Conservation (phyloP, 1,140 invertebrate species). For the Trichonephila clavipes region DNA sequence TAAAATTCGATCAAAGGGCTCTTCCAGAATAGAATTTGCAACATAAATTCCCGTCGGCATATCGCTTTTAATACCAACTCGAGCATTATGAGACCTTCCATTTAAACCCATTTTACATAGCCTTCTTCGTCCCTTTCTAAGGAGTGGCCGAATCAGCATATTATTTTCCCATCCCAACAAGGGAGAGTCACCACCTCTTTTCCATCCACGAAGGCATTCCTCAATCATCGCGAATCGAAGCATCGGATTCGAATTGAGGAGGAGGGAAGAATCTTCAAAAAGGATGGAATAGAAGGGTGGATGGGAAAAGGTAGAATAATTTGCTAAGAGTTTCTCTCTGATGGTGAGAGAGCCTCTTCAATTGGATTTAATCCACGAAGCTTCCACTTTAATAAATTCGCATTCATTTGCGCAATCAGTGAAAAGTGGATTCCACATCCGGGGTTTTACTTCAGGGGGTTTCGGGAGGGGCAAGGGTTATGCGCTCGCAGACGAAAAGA, state of each 20-base stretch:
- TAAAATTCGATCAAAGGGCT: not conserved
- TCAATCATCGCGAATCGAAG: not conserved
- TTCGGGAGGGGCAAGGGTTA: not conserved
- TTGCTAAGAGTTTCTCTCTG: conserved; percentile 57
- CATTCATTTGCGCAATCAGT: conserved; percentile 70
- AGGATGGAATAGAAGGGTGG: not conserved
- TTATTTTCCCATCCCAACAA: conserved; percentile 23
- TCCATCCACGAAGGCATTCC: not conserved
- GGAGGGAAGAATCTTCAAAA: not conserved
- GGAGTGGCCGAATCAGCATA: conserved; percentile 34
- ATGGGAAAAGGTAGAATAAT: conserved; percentile 57
- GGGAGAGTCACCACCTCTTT: not conserved
- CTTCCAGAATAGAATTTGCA: not conserved
- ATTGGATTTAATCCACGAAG: conserved; percentile 65
- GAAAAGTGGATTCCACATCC: conserved; percentile 57
- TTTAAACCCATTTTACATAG: not conserved
- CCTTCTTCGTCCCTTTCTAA: not conserved
- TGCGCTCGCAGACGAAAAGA: conserved; percentile 19
- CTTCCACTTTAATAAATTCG: conserved; percentile 72
- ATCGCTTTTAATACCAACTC: not conserved
- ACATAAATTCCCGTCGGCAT: not conserved
- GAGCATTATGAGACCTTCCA: not conserved
- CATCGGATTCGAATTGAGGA: not conserved
- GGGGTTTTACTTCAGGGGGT: not conserved
- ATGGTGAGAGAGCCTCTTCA: conserved; percentile 39